Conservation (phyloP, 1,140 invertebrate species). For the Cyrtorhinus lividipennis region DNA sequence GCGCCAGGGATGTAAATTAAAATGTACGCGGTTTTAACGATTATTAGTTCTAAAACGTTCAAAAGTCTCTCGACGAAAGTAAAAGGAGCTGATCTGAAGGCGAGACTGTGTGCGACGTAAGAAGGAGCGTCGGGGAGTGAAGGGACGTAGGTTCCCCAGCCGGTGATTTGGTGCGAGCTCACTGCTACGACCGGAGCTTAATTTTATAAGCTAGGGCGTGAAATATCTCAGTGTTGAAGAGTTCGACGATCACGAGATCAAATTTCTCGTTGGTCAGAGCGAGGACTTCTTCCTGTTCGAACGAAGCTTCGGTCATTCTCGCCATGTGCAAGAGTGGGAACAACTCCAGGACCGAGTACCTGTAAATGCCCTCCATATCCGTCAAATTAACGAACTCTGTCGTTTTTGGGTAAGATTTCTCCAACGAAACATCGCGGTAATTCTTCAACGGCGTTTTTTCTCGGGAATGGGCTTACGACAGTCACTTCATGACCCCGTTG, state of each 20-base stretch:
- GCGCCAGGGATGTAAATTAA: neutral
- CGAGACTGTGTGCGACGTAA: neutral
- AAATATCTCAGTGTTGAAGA: constrained; percentile 24
- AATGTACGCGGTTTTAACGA: neutral
- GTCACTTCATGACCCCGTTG: constrained; percentile 28
- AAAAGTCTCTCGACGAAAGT: constrained; percentile 2
- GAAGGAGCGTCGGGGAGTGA: neutral
- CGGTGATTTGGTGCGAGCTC: constrained; percentile 24
- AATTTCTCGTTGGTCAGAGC: constrained; percentile 17
- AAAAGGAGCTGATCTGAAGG: neutral
- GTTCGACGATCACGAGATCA: constrained; percentile 24
- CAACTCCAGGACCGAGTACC: neutral
- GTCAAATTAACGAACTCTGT: neutral
- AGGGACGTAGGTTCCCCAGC: neutral
- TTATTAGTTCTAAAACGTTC: neutral
- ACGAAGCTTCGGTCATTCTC: neutral
- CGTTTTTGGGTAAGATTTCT: constrained; percentile 15
- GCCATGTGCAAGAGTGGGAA: neutral
- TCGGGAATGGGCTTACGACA: constrained; percentile 27
- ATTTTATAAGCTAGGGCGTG: constrained; percentile 29
- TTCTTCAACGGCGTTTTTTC: constrained; percentile 24
- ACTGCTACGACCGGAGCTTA: constrained; percentile 30
- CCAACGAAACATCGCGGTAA: constrained; percentile 20
- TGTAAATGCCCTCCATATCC: neutral
- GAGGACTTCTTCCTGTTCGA: neutral